Base-by-base conservation (phyloP, 2,797 vertebrate species). In the Tadarida brasiliensis region DNA sequence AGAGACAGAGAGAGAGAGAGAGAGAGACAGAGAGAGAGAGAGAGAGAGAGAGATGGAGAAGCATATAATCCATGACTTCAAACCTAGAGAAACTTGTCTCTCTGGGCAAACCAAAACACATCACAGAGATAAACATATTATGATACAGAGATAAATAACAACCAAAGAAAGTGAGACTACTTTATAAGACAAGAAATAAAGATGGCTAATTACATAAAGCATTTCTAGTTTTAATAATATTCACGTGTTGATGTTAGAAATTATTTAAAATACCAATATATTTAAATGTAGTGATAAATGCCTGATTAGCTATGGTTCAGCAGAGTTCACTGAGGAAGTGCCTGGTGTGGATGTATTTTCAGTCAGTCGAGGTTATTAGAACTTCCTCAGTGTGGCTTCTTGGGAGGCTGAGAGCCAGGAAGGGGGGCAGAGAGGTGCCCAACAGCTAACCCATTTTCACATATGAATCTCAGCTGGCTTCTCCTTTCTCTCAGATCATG, bases 201-300 rank as follows among this genome's bases (percentile, higher is more conserved):
- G 47, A 68, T 30, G 80, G 8, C 22, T 78, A 35, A 35, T 57
- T 44, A 70, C 12, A 82, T 59, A 73, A 49, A 61, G 26, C 61
- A 59, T 59, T 85, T 94, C 7, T 63, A 22, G 51, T 70, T 91
- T 96, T 22, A 89, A 14, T 93, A 74, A 82, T 71, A 80, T 39
- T 94, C 57, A 93, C 3, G 70, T 77, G 83, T 77, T 87, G 44
- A 74, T 73, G 11, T 33, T 95, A 77, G 57, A 65, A 91, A 47
- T 22, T 39, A 28, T 88, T 91, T 76, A 61, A 56, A 39, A 80
- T 65, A 65, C 0, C 14, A 22, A 35, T 44, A 35, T 65, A 39
- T 47, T 89, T 74, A 68, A 93, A 59, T 28, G 77, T 3, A 71
- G 11, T 30, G 47, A 24, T 51, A 2, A 83, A 47, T 59, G 16